phyloP scores from a whole-genome alignment of 1,140 invertebrate species.

The Potamilus streckersoni region DNA sequence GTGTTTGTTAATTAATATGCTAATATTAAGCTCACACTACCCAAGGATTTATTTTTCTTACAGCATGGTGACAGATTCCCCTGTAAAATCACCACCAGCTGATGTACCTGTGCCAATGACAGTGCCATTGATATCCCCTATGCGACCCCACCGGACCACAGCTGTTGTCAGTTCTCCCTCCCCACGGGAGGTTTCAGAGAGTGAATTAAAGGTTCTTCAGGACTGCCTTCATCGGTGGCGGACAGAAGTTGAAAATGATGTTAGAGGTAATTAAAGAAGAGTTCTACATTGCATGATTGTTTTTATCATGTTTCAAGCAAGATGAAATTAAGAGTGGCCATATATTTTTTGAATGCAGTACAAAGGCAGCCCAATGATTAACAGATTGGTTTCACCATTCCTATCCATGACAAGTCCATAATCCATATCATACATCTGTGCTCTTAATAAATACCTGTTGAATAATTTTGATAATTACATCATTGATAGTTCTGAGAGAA shows the following conservation, averaged over 20 bases:
- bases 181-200: conserved; percentile 59
- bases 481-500: no score
- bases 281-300: no score
- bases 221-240: conserved; percentile 68
- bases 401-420: no score
- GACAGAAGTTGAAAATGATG: conserved; percentile 67
- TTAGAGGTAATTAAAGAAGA: conserved; percentile 51
- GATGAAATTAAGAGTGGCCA: no score
- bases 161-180: conserved; percentile 5
- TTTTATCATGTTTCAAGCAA: no score
- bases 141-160: conserved; percentile 1
- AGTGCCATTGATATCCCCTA: conserved; percentile 12
- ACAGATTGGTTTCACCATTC: no score
- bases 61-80: conserved; percentile 36
- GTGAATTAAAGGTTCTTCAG: conserved; percentile 65
- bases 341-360: no score
- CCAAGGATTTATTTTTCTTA: not conserved
- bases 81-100: conserved; percentile 29
- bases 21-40: not conserved
- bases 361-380: no score
- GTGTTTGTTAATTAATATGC: no score
- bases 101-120: conserved; percentile 7
- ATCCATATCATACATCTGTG: no score
- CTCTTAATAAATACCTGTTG: no score
- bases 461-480: no score